Base-by-base conservation (phyloP, 2,797 vertebrate species). In the Xenentodon cancila region DNA sequence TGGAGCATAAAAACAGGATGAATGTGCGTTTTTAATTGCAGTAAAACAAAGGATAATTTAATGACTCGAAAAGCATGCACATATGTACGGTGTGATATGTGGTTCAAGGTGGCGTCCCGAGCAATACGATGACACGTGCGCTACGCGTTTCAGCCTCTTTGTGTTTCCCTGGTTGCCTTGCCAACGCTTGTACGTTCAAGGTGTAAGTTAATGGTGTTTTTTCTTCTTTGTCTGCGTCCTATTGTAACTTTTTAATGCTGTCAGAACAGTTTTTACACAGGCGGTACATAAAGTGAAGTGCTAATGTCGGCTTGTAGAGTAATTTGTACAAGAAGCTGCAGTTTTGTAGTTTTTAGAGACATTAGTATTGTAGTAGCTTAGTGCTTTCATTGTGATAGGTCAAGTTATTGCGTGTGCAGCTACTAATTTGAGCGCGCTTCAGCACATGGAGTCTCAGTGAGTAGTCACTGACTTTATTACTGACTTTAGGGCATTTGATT, bases 391-490 rank as follows among this genome's bases (percentile, higher is more conserved):
- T 53, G 25, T 69, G 55, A 62, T 58, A 40, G 60, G 71, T 42
- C 7, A 43, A 55, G 43, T 37, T 52, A 37, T 48, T 73, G 55
- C 13, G 3, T 48, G 56, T 63, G 32, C 54, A 37, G 40, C 21
- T 30, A 32, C 49, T 64, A 49, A 51, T 43, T 22, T 64, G 34
- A 67, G 58, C 63, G 58, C 71, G 51, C 75, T 65, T 68, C 72
- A 73, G 44, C 65, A 53, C 48, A 16, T n/a, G 9, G 2, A 21
- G 64, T 57, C 72, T 58, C 55, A 52, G 12, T 42, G 47, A 80
- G 56, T 50, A 62, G 59, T 34, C 17, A 11, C 21, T 4, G 27
- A 9, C 55, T 55, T 72, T 43, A 21, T 59, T 52, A n/a, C n/a
- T n/a, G n/a, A n/a, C n/a, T n/a, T n/a, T 43, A 22, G 34, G 57